phyloP scores from a whole-genome alignment of 2,888 invertebrate species.

The Spodoptera littoralis region DNA sequence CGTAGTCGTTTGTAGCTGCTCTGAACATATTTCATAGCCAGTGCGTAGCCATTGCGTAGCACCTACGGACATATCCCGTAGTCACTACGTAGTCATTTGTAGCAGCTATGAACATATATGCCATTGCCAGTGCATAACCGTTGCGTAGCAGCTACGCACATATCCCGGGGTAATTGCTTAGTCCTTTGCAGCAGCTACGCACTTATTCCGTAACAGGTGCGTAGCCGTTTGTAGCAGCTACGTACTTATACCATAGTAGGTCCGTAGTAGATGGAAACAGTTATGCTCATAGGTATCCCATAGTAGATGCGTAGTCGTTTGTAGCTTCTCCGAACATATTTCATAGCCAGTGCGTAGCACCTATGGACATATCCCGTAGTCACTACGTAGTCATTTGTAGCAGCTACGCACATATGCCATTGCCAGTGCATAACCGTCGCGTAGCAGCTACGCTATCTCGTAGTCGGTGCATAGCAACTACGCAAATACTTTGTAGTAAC shows the following conservation, averaged over 20 bases:
- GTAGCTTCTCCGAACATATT: not conserved
- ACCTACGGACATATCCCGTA: not conserved
- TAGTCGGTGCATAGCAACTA: too few species aligned
- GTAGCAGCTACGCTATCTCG: too few species aligned
- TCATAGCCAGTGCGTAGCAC: not conserved
- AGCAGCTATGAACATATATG: not conserved
- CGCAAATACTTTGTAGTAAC: too few species aligned
- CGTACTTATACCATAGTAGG: too few species aligned
- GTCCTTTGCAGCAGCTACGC: too few species aligned
- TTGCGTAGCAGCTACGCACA: not conserved
- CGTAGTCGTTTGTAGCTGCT: not conserved
- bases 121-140: not conserved
- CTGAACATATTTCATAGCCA: not conserved
- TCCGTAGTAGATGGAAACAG: too few species aligned
- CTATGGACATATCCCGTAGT: not conserved
- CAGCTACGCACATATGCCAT: too few species aligned
- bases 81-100: not conserved
- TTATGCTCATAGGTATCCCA: too few species aligned
- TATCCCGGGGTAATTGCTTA: too few species aligned
- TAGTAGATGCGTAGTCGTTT: not conserved
- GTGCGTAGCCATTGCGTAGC: not conserved
- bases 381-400: not conserved
- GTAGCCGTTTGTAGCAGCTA: too few species aligned
- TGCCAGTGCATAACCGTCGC: too few species aligned
- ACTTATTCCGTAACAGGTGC: too few species aligned